These are phyloP conservation scores for Brachyopa scutellaris DNA, from an alignment of 2,888 invertebrate species.

Conservation along the genomic window DNA sequence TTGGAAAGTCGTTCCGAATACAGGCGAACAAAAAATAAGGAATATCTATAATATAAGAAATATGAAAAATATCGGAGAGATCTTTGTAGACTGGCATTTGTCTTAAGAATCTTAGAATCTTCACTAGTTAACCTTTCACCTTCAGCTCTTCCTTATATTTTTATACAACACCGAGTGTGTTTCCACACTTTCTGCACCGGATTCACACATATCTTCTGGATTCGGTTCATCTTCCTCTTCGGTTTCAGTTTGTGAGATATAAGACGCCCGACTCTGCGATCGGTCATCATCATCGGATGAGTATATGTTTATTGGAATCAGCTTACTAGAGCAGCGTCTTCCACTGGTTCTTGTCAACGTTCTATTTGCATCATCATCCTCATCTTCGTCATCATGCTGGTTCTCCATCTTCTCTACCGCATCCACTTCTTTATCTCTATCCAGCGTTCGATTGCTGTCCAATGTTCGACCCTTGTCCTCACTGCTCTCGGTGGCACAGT, in stretches of 20 bases:
- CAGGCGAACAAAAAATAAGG: too few species aligned
- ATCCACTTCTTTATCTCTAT: conserved; percentile 63
- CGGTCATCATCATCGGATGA: conserved; percentile 86
- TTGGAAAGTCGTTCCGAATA: too few species aligned
- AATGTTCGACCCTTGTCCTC: conserved; percentile 49
- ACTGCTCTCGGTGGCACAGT: conserved; percentile 73
- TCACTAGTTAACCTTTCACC: too few species aligned
- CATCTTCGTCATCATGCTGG: neutral
- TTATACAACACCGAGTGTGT: conserved; percentile 94
- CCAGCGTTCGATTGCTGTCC: conserved; percentile 76
- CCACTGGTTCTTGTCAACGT: conserved; percentile 76
- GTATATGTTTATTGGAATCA: conserved; percentile 75
- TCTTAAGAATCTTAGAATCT: too few species aligned
- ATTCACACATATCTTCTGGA: conserved; percentile 92
- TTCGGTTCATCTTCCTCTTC: conserved; percentile 89
- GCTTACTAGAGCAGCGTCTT: conserved; percentile 55
- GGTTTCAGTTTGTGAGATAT: conserved; percentile 82
- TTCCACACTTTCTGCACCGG: conserved; percentile 93
- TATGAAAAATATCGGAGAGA: too few species aligned
- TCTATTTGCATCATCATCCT: conserved; percentile 77
- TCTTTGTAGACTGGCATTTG: too few species aligned
- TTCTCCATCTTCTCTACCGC: conserved; percentile 45
- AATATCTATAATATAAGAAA: too few species aligned
- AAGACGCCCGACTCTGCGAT: conserved; percentile 84
- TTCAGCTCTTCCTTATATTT: conserved; percentile 84